Evolutionary conservation across 2,113 vertebrate genomes (phyloP), one percentile per base, ranked within the genome.

Genomic region (Stegastes partitus): DNA sequence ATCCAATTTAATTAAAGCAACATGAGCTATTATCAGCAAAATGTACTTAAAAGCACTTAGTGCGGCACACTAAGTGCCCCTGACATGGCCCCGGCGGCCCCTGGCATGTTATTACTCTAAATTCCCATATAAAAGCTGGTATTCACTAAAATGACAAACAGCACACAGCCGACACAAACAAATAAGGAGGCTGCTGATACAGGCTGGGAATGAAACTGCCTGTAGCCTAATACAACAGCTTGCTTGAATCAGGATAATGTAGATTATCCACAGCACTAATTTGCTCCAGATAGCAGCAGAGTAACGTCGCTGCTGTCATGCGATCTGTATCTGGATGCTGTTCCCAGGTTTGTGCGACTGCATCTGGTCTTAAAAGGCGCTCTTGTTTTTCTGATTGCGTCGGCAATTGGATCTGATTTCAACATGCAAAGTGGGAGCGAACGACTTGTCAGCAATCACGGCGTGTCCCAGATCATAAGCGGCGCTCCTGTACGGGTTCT

Each of bases 81-180:
- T 26, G 28, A 50, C 44, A 71, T 67, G 39, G 22, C 42, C 45
- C 45, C 57, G 50, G 51, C 37, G 21, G 16, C 42, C 21, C 4
- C 28, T 55, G 21, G 47, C 54, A 57, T 19, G 50, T 62, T 79
- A 44, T 34, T 50, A 47, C 19, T 31, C 14, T 3, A 50, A 62
- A 51, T 53, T 53, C 31, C 19, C 31, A 59, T 16, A 25, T 69
- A 50, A 56, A 63, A 77, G 51, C 12, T 4, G 22, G 6, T 45
- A 58, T 75, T 63, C 23, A 21, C 54, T 0, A 22, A 2, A n/a
- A 49, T 10, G 31, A 39, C 19, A 72, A 53, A 68, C 51, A 25
- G 26, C 0, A 8, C 1, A 0, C 21, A 10, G 19, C 10, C 8
- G 19, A 5, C 1, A 18, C 26, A 22, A 56, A 77, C 47, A 77